Evolutionary conservation across 1,140 invertebrate species (phyloP), one percentile per base, ranked within the genome.

Genomic region (Telenomus remus): DNA sequence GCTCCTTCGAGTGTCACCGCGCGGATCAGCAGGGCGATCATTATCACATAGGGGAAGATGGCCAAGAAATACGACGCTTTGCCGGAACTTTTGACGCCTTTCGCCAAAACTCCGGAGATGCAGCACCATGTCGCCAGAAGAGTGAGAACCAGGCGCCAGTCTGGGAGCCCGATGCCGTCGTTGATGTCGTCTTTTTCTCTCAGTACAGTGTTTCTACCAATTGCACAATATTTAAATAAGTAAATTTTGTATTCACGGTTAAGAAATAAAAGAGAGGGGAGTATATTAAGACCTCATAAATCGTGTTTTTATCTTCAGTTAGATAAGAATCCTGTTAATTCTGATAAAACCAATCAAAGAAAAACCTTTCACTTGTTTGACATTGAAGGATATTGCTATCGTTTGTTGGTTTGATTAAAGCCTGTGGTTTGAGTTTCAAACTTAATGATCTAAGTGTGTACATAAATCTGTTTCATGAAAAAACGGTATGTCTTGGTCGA

Each of bases 21-120:
- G 11, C 91, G 86, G 6, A 91, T 83, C 10, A 93, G 82, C 11
- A 93, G 79, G 9, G 90, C 89, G 4, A 91, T 86, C 61, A 93
- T 86, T 15, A 93, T 89, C 5, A 92, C 82, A 79, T 93, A 93
- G 3, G 92, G 91, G 73, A 93, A 92, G 2, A 92, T 81, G 0
- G 91, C 92, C 3, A 91, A 90, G 76, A 92, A 91, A 68, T 92
- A 92, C 2, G 90, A 89, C 1, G 80, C 81, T 78, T 90, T 90
- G 37, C 89, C 89, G 0, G 86, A 85, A 11, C 84, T 87, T 61
- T 87, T 83, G 8, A 93, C 91, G n/a, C 92, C 92, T 79, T 91
- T 90, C 56, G 90, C 89, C 15, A 92, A 82, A 47, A 91, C 90
- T 13, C 89, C 84, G 79, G 91, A 92, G 47, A 93, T 90, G 48